Conservation (phyloP, 2,888 invertebrate genomes). For the Furcula furcula region DNA sequence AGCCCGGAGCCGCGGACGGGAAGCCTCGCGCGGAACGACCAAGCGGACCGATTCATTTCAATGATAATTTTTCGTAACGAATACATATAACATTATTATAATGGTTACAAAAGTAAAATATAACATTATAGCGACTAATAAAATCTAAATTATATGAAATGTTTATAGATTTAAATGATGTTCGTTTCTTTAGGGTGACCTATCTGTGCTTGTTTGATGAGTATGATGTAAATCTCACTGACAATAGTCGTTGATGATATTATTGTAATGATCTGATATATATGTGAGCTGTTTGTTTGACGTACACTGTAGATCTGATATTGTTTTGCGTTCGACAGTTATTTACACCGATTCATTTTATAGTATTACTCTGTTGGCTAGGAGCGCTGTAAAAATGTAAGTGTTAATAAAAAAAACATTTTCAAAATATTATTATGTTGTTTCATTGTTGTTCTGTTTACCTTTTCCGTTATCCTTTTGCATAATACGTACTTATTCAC, state of each 20-base stretch:
- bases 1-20: conserved; percentile 25
- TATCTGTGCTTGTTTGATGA: conserved; percentile 73
- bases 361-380: conserved; percentile 82
- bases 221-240: conserved; percentile 64
- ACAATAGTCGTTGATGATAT: conserved; percentile 70
- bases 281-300: conserved; percentile 71
- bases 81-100: conserved; percentile 81
- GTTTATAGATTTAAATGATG: conserved; percentile 80
- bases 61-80: conserved; percentile 79
- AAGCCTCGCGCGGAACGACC: conserved; percentile 26
- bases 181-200: conserved; percentile 77
- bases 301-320: conserved; percentile 77
- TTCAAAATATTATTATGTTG: conserved; percentile 76
- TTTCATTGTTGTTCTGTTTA: conserved; percentile 43
- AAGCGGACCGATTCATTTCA: conserved; percentile 61
- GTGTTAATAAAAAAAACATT: conserved; percentile 83
- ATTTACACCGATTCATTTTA: conserved; percentile 79
- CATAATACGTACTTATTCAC: too few relatives aligned
- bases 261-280: conserved; percentile 66
- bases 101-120: conserved; percentile 81
- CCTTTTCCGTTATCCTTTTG: too few relatives aligned
- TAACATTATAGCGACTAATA: conserved; percentile 81
- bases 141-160: conserved; percentile 82
- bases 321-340: conserved; percentile 80
- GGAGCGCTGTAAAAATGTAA: conserved; percentile 82